Evolutionary conservation across 2,113 vertebrate genomes (phyloP).

Genomic region (Erpornis zantholeuca): DNA sequence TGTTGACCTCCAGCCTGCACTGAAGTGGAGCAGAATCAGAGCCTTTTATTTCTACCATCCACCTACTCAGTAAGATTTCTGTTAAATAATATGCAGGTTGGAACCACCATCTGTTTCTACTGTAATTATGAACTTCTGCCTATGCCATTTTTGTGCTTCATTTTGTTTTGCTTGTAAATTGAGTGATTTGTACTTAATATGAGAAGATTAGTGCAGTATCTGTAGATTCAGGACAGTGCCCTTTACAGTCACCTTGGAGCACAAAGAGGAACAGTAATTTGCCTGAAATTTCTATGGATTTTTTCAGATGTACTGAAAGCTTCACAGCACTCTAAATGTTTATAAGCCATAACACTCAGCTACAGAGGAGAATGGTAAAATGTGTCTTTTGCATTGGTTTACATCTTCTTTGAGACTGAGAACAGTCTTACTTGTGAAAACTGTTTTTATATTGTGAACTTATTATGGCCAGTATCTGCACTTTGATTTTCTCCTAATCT

Average conservation of each 20-base stretch:
- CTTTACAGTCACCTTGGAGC: not conserved
- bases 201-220: not conserved
- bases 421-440: not conserved
- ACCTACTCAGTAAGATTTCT: not conserved
- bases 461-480: not conserved
- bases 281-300: not conserved
- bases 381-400: not conserved
- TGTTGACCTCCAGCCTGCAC: not conserved
- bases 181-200: not conserved
- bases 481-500: constrained; percentile 1
- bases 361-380: not conserved
- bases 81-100: not conserved
- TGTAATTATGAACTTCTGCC: not conserved
- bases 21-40: constrained; percentile 15
- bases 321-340: not conserved
- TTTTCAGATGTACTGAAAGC: not conserved
- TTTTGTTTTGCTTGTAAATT: not conserved
- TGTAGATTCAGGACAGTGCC: not conserved
- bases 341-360: not conserved
- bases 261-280: not conserved
- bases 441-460: not conserved
- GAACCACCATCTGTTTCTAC: not conserved
- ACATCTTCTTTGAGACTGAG: not conserved
- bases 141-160: not conserved
- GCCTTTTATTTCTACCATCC: not conserved